Base-by-base conservation (phyloP, 2,113 vertebrate species). In the Collichthys lucidus region DNA sequence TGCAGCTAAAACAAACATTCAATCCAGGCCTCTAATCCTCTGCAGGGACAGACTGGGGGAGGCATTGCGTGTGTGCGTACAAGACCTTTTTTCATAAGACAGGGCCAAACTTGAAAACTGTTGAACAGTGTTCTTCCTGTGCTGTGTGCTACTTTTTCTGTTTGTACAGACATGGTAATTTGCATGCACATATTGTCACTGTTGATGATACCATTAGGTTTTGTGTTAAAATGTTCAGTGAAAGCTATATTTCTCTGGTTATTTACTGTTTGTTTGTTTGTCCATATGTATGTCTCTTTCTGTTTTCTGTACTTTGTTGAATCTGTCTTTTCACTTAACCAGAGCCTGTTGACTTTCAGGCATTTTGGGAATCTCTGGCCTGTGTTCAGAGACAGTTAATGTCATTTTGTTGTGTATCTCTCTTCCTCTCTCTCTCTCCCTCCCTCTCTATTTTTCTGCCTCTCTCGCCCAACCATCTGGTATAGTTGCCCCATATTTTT, bases 401-500 rank as follows among this genome's bases (percentile, higher is more conserved):
- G 31, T 31, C 40, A 15, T 24, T 14, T 65, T 20, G 9, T 40
- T 67, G 15, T 42, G 52, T 61, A 52, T 77, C 29, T 70, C 26
- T n/a, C 2, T 74, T 20, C 14, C 55, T 47, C 11, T 40, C 61
- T 47, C 55, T 46, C 11, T 40, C 60, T 47, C 9, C 11, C 1
- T 66, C 40, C 46, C 9, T 56, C 3, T 60, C 19, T n/a, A 6
- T 73, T 56, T 47, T n/a, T 50, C n/a, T 71, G 2, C 29, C 60
- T 69, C 20, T 84, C 24, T 71, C 14, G 17, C 22, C 17, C 50
- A 14, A 1, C 57, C 56, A 50, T 53, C 40, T 86, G 69, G 65
- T 61, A 66, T 42, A 76, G 15, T 42, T 70, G 55, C 42, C 75
- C 63, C 57, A 56, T 86, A 84, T 85, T 84, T 90, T 76, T 70